Percentiles rank a stretch among this genome's conserved stretches.
Conservation (phyloP, 2,113 vertebrate genomes). For the Sturnus vulgaris region DNA sequence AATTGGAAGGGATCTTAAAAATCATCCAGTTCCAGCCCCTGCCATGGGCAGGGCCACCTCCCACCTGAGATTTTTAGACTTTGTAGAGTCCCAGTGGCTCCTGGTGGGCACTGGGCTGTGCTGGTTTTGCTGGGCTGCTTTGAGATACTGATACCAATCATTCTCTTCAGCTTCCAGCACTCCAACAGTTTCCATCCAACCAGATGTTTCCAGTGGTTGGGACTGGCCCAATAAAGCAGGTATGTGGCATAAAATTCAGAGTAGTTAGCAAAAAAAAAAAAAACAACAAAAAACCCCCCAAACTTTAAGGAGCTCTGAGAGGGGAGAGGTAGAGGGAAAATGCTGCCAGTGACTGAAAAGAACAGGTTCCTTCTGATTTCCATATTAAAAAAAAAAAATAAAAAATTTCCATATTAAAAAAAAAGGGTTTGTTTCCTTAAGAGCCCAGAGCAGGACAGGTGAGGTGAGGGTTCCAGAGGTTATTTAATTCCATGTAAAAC, state of each 20-base stretch:
- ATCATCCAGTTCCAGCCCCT: not conserved
- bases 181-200: slow-evolving; percentile 89
- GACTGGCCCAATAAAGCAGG: slow-evolving; percentile 88
- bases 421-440: not conserved
- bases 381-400: not conserved
- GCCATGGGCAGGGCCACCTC: not conserved
- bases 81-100: not conserved
- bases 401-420: not conserved
- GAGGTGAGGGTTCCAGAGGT: not conserved
- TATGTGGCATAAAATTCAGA: not conserved
- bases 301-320: not conserved
- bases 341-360: not conserved
- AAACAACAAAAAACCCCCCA: no score
- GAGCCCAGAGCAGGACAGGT: not conserved
- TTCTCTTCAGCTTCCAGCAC: slow-evolving; percentile 72
- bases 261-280: not conserved
- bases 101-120: not conserved
- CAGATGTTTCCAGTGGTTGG: slow-evolving; percentile 87
- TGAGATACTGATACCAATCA: not conserved
- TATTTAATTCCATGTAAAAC: not conserved
- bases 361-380: not conserved
- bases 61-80: rapidly evolving
- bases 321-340: not conserved
- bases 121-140: not conserved
- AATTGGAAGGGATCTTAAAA: not conserved